A percentile compares a stretch with the other conserved stretches of the same genome.
phyloP scores from a whole-genome alignment of 2,113 vertebrate species.

The Epinephelus lanceolatus region DNA sequence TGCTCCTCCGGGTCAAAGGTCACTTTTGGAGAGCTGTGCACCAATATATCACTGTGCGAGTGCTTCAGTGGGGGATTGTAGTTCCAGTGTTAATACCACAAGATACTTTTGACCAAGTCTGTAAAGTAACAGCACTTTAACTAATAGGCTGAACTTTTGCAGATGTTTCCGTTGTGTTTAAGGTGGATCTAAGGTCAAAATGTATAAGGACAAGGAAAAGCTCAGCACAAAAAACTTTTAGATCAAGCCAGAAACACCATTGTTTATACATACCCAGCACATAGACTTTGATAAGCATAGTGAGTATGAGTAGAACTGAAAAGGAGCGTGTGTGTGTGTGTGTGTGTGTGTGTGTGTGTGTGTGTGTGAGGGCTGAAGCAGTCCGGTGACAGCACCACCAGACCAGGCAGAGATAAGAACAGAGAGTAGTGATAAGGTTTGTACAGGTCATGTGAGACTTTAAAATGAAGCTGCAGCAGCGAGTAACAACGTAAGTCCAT shows the following conservation, averaged over 20 bases:
- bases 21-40: conserved; percentile 80
- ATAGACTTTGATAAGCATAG: neutral
- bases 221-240: neutral
- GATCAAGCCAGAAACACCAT: neutral
- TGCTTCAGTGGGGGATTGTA: neutral
- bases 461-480: conserved; percentile 29
- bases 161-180: neutral
- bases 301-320: neutral
- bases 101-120: neutral
- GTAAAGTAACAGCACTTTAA: neutral
- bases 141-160: neutral
- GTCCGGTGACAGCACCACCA: conserved; percentile 57
- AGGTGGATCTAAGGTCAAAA: neutral
- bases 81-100: conserved; percentile 1
- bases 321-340: neutral
- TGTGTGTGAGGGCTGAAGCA: conserved; percentile 10
- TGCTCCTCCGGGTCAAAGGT: conserved; percentile 87
- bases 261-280: neutral
- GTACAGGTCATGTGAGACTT: conserved; percentile 37
- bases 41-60: conserved; percentile 82
- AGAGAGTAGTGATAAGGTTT: conserved; percentile 65
- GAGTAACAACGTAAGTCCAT: neutral
- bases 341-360: conserved; percentile 19
- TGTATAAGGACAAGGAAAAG: conserved; percentile 1
- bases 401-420: conserved; percentile 62